Base-by-base conservation (phyloP, 2,888 invertebrate genomes). In the Nomada hirtipes region DNA sequence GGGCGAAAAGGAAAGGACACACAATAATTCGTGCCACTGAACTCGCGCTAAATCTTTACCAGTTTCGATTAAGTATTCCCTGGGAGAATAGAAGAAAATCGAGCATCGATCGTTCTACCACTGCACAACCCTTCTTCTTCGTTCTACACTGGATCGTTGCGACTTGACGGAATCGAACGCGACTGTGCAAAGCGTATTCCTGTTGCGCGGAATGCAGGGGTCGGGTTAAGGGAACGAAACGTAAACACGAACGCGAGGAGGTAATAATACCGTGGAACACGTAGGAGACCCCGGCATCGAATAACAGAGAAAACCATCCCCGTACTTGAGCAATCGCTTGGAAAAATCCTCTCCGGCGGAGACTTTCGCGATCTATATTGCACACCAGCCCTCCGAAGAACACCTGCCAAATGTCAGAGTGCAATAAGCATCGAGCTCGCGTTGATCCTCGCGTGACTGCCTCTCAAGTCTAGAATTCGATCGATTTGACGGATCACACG, bases 381-480 rank as follows among this genome's bases (percentile, higher is more conserved):
- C 26, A 55, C 59, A 20, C n/a, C n/a, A 55, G 36, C 20, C 4
- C 74, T 61, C 29, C 36, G 20, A 47, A 36, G 50, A 75, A 67
- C 75, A 80, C 61, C 52, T 69, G 73, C 20, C 50, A 88, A 88
- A 88, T 88, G 88, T 88, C 87, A 88, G 78, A 65, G 85, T 79
- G 83, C 85, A 82, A 82, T 59, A 53, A 79, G 59, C 70, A 55
- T 69, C 52, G 57, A 67, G 67, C 42, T 68, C 79, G 79, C 71
- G 75, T 77, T 88, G 85, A 86, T 88, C 74, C 82, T 88, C 82
- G 88, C 88, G 88, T 88, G 88, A 88, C 83, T 82, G 59, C 60
- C 70, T 67, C 78, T 57, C 55, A 44, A 55, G 79, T n/a, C 61
- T 3, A 42, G 60, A 53, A 72, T 77, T 76, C 83, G 76, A 87